Evolutionary conservation across 37 sponge, comb jelly and placozoan genomes (phyloP).

Genomic region (Cliona cf. orientalis): DNA sequence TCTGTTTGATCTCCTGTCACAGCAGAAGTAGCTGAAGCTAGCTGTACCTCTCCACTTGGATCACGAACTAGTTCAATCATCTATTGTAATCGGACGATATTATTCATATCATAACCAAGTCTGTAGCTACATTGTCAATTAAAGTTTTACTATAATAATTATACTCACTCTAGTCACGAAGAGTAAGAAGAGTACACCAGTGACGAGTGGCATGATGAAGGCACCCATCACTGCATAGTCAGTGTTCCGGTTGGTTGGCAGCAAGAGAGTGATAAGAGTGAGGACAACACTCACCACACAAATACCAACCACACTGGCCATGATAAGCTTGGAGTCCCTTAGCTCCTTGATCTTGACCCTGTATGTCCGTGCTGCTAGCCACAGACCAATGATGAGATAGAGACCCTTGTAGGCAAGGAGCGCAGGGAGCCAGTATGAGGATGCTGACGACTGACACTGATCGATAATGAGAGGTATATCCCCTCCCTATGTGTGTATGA

Average conservation of each 20-base stretch:
- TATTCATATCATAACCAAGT: not conserved
- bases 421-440: conserved; percentile 31
- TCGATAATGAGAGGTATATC: conserved; percentile 25
- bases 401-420: conserved; percentile 45
- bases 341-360: conserved; percentile 62
- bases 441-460: conserved; percentile 18
- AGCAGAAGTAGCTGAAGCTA: not conserved
- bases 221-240: conserved; percentile 20
- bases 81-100: not conserved
- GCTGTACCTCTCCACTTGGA: conserved; percentile 16
- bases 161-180: conserved; percentile 60
- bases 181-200: conserved; percentile 38
- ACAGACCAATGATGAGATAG: conserved; percentile 48
- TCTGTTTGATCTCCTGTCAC: no score
- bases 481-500: no score
- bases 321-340: conserved; percentile 70
- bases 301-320: conserved; percentile 23
- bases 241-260: conserved; percentile 12
- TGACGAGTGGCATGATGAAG: conserved; percentile 30
- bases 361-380: conserved; percentile 51
- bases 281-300: conserved; percentile 26
- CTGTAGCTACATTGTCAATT: not conserved
- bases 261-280: conserved; percentile 25
- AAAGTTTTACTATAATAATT: no score
- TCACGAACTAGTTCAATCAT: conserved; percentile 26